Evolutionary conservation across 37 sponge, comb jelly and placozoan genomes (phyloP), one percentile per base, ranked within the genome.

Genomic region (Geodia barretti): DNA sequence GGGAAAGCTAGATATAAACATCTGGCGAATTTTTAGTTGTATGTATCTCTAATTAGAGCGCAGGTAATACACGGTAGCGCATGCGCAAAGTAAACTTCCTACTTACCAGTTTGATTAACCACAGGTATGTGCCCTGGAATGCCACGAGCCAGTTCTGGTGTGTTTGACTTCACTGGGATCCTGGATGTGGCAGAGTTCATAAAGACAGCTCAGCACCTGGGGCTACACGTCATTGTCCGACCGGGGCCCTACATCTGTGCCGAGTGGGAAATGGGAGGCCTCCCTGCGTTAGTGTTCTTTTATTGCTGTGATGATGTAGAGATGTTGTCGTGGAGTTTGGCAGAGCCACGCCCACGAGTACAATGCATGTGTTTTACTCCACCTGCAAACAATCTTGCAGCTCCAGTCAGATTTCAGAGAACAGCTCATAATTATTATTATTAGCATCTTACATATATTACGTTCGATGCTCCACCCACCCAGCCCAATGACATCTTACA

Each of bases 181-280:
- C 76, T 83, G 70, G 88, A 94, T 71, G 39, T 94, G 41, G 28
- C 41, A 7, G 58, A 82, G 75, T 97, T 80, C 72, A 59, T 97
- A 39, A 34, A 1, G 8, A 62, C 69, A 62, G 98, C 98, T 7
- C 88, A 95, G 37, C 60, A 41, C 5, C 64, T 95, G 20, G 93
- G 90, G 2, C 78, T 97, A 8, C 68, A 95, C 54, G 95, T 92
- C 47, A 95, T 97, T 29, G 77, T 97, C 21, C 76, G 98, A 41
- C 98, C 98, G 36, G 98, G 98, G 1, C 98, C 98, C 0, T 97
- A 95, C 84, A 97, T 97, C 79, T 97, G 98, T 79, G 93, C 93
- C 9, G 98, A 97, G 83, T 97, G 95, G 98, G 95, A 92, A 11
- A 71, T 83, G 7, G 98, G 98, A 30, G 98, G 98, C 5, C 87